phyloP scores from a whole-genome alignment of 2,113 vertebrate species.

The Mohoua ochrocephala region DNA sequence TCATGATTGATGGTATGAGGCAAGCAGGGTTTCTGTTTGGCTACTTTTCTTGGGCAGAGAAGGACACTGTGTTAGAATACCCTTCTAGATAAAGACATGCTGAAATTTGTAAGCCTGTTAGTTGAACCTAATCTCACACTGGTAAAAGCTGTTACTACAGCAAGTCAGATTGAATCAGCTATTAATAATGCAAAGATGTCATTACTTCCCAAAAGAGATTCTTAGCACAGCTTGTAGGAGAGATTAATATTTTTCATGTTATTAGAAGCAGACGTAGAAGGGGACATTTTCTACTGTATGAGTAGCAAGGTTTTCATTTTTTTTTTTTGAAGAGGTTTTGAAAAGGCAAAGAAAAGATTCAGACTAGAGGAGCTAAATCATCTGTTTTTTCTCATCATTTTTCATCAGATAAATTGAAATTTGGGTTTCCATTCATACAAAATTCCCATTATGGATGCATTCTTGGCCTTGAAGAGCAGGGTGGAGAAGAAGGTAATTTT shows the following conservation, averaged over 20 bases:
- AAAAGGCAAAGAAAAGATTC: background rate
- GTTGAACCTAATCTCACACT: conserved; percentile 44
- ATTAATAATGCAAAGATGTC: conserved; percentile 67
- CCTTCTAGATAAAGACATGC: background rate
- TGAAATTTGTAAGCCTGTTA: conserved; percentile 41
- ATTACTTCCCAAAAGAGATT: conserved; percentile 39
- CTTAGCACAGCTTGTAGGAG: conserved; percentile 17
- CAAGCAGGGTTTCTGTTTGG: background rate
- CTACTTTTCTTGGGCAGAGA: background rate
- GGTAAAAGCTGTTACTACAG: conserved; percentile 63
- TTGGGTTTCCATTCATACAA: background rate
- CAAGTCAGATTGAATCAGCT: conserved; percentile 45
- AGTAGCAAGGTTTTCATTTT: background rate
- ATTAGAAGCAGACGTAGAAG: background rate
- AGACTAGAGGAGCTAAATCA: background rate
- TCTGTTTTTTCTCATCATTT: background rate
- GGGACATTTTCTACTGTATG: background rate
- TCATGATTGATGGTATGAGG: background rate
- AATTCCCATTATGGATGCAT: background rate
- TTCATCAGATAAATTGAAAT: background rate
- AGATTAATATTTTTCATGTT: conserved; percentile 22
- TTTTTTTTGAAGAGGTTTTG: background rate
- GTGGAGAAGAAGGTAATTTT: background rate
- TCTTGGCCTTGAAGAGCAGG: background rate
- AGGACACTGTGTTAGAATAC: background rate